Conservation (phyloP, 2,797 vertebrate genomes). For the Semaprochilodus insignis region DNA sequence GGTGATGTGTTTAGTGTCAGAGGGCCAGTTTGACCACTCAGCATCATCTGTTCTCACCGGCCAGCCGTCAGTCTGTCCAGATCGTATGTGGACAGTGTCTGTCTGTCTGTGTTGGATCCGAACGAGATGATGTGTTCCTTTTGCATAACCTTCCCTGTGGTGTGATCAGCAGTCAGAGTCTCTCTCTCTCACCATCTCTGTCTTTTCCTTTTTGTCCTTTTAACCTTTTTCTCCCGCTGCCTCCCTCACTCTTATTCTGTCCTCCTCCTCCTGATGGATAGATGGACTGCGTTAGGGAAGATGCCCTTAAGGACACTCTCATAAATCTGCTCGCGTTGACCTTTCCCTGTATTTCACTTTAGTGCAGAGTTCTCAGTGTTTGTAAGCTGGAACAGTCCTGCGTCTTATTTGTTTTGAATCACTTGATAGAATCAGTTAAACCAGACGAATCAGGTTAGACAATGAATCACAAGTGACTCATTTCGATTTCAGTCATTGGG, state of each 20-base stretch:
- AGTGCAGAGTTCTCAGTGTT: background rate
- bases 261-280: background rate
- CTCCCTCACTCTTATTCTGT: background rate
- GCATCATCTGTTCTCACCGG: background rate
- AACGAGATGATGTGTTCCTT: constrained; percentile 10
- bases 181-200: background rate
- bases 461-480: background rate
- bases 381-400: constrained; percentile 1
- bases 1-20: constrained; percentile 27
- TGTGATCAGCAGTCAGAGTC: background rate
- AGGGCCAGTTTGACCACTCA: constrained; percentile 13
- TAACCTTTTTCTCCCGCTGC: too few relatives aligned
- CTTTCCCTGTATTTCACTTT: background rate
- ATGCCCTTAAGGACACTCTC: constrained; percentile 28
- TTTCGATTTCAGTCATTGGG: background rate
- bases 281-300: constrained; percentile 21
- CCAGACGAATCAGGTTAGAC: constrained; percentile 21
- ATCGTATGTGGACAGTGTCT: background rate
- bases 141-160: constrained; percentile 15
- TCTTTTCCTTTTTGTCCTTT: background rate
- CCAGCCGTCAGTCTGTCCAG: background rate
- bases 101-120: background rate
- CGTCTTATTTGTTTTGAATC: constrained; percentile 7
- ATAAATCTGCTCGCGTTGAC: constrained; percentile 45
- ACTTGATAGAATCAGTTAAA: background rate